Evolutionary conservation across 2,888 invertebrate species (phyloP).

Genomic region (Margaritifera margaritifera): DNA sequence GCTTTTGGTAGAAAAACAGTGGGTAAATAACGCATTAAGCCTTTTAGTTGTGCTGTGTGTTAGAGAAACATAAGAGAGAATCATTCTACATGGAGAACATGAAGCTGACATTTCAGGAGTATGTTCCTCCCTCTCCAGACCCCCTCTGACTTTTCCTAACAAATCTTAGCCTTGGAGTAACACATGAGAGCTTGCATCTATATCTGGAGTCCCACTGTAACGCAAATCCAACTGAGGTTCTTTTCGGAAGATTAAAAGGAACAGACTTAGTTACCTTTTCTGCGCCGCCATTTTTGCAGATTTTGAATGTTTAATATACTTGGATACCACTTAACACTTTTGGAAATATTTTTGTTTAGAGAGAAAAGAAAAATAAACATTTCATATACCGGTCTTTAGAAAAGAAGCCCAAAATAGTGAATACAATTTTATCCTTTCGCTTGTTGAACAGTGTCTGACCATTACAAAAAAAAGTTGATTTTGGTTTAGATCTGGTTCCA

Average conservation of each 20-base stretch:
- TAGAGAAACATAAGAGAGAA: slow-evolving; percentile 2
- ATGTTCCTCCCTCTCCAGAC: slow-evolving; percentile 15
- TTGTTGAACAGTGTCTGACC: too few species aligned
- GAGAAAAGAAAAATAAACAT: too few species aligned
- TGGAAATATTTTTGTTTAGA: too few species aligned
- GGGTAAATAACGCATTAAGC: too few species aligned
- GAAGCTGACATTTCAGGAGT: slow-evolving; percentile 9
- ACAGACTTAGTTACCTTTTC: slow-evolving; percentile 22
- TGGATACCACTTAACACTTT: too few species aligned
- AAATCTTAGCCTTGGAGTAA: slow-evolving; percentile 15
- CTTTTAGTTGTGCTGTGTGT: slow-evolving; percentile 9
- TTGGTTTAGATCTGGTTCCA: too few species aligned
- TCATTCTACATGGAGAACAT: neutral
- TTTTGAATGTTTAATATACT: too few species aligned
- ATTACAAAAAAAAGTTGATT: too few species aligned
- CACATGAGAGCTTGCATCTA: slow-evolving; percentile 15
- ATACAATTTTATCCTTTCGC: too few species aligned
- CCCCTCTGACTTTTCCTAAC: slow-evolving; percentile 16
- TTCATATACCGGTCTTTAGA: too few species aligned
- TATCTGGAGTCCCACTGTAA: slow-evolving; percentile 10
- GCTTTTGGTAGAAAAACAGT: too few species aligned
- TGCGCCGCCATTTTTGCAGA: neutral
- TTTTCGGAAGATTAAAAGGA: slow-evolving; percentile 21
- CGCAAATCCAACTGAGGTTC: slow-evolving; percentile 1
- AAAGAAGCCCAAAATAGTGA: too few species aligned